Percentiles rank a stretch among this genome's conserved stretches.
Evolutionary conservation across 2,888 invertebrate genomes (phyloP).

Genomic region (Lepetodrilus schrolli): DNA sequence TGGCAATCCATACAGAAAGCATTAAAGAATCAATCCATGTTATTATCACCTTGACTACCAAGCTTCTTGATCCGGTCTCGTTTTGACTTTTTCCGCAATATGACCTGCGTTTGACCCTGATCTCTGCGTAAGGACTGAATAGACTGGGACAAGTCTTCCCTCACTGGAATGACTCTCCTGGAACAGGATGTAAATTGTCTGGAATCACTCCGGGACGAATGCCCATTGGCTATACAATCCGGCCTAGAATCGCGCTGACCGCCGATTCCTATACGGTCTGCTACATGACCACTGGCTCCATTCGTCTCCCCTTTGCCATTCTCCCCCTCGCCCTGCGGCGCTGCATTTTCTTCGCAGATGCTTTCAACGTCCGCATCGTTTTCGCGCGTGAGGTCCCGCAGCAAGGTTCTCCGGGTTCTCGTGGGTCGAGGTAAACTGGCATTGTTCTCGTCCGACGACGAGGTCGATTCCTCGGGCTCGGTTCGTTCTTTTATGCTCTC

Average conservation of each 20-base stretch:
- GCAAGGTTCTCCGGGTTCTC: background rate
- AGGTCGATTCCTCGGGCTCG: conserved; percentile 38
- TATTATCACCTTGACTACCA: conserved; percentile 38
- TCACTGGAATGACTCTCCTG: conserved; percentile 1
- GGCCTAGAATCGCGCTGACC: background rate
- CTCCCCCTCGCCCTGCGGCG: background rate
- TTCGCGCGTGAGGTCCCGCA: background rate
- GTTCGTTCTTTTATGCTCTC: conserved; percentile 48
- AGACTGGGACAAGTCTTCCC: conserved; percentile 5
- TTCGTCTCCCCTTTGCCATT: background rate
- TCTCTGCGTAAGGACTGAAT: conserved; percentile 34
- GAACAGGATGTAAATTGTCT: background rate
- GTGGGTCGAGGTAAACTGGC: conserved; percentile 32
- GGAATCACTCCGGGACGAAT: background rate
- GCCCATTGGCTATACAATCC: conserved; percentile 5
- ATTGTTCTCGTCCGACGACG: conserved; percentile 35
- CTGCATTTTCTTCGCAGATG: background rate
- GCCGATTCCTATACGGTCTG: background rate
- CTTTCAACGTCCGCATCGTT: conserved; percentile 18
- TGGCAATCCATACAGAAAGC: background rate
- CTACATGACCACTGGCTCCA: background rate
- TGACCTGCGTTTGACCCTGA: conserved; percentile 31
- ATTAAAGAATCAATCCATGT: background rate
- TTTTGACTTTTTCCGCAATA: conserved; percentile 40
- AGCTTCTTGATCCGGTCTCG: conserved; percentile 40